A percentile compares a stretch with the other conserved stretches of the same genome.
Conservation (phyloP, 2,113 vertebrate genomes). For the Junco hyemalis region DNA sequence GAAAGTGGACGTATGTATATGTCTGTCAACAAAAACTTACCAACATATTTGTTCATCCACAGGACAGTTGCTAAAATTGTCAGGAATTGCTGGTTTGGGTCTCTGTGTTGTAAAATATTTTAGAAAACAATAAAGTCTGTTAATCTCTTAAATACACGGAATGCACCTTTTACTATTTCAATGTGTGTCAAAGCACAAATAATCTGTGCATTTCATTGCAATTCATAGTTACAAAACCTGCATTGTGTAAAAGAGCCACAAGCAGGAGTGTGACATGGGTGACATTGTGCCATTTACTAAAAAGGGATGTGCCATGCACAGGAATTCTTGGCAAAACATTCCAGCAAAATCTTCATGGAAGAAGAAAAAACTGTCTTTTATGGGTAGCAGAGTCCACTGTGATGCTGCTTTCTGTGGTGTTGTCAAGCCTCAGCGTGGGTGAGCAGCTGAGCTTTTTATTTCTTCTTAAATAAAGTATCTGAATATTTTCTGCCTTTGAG, state of each 20-base stretch:
- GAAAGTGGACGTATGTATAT: conserved; percentile 9
- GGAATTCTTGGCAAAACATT: neutral
- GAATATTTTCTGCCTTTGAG: neutral
- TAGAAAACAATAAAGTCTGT: conserved; percentile 64
- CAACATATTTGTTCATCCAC: conserved; percentile 19
- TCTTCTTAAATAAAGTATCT: neutral
- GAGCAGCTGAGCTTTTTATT: neutral
- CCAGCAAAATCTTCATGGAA: neutral
- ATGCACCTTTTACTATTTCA: neutral
- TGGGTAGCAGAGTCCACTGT: neutral
- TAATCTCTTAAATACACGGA: conserved; percentile 40
- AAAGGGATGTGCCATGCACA: neutral
- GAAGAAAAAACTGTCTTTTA: neutral
- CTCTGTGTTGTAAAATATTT: conserved; percentile 62
- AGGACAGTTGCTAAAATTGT: neutral
- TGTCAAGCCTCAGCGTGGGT: neutral
- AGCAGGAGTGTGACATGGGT: neutral
- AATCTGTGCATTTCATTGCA: neutral
- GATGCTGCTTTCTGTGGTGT: neutral
- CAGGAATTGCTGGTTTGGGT: conserved; percentile 41
- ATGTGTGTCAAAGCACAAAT: neutral
- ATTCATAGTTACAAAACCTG: neutral
- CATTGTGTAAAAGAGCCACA: neutral
- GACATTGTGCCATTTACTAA: neutral
- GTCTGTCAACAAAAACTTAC: neutral